These are phyloP conservation scores for Nyctereutes procyonoides DNA, from an alignment of 2,113 vertebrate genomes.

Conservation along the genomic window DNA sequence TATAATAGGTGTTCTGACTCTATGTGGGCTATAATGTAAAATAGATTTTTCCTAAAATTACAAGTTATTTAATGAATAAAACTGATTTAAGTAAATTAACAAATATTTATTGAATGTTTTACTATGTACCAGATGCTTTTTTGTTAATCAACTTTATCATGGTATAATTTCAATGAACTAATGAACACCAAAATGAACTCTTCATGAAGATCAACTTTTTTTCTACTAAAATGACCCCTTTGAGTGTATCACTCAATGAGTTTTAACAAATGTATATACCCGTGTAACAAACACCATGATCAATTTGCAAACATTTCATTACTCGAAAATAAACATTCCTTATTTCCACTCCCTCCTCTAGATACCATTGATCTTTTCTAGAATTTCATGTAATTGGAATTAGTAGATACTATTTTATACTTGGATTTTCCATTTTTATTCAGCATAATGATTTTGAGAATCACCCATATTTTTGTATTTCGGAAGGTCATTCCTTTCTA, in stretches of 20 bases:
- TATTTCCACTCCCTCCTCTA: background rate
- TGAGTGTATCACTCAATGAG: background rate
- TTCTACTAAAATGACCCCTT: background rate
- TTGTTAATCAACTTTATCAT: background rate
- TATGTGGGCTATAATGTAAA: background rate
- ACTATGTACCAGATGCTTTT: background rate
- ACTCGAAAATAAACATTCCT: background rate
- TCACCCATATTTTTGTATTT: background rate
- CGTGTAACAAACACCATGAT: background rate
- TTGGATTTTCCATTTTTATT: background rate
- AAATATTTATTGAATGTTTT: background rate
- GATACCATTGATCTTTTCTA: background rate
- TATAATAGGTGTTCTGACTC: background rate
- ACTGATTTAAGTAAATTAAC: background rate
- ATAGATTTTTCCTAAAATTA: background rate
- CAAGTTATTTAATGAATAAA: slow-evolving; percentile 28
- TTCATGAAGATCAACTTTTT: background rate
- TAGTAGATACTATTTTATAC: background rate
- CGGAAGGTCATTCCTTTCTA: background rate
- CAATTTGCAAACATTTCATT: background rate
- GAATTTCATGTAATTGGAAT: background rate
- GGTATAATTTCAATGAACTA: background rate
- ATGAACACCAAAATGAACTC: background rate
- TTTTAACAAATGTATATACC: background rate
- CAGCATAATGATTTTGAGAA: background rate